Conservation (phyloP, 2,113 vertebrate genomes). For the Ploceus nigricollis region DNA sequence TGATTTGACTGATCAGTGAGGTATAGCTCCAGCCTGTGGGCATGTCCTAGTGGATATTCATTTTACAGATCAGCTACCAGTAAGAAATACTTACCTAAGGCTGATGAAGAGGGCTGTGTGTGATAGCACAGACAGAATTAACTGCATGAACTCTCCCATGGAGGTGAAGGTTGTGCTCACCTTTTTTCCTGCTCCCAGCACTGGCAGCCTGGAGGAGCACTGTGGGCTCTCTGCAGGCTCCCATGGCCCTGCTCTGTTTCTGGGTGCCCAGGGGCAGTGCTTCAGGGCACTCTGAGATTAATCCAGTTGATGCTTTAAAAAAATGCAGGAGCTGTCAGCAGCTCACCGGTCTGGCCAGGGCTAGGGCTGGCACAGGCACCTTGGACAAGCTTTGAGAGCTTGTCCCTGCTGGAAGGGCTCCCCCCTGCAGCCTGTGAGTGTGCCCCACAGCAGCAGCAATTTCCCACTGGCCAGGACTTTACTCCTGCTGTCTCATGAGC, state of each 20-base stretch:
- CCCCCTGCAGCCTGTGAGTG: neutral
- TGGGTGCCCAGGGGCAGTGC: accelerated
- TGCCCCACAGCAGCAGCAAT: neutral
- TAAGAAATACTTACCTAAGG: neutral
- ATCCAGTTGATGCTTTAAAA: neutral
- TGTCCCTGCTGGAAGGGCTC: neutral
- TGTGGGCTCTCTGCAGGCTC: neutral
- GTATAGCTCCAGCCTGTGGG: neutral
- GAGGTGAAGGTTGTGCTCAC: neutral
- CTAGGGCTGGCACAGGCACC: neutral
- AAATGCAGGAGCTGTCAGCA: neutral
- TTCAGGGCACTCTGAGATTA: neutral
- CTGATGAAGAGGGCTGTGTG: neutral
- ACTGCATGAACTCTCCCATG: neutral
- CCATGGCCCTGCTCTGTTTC: accelerated
- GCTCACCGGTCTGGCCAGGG: neutral
- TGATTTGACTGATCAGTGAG: neutral
- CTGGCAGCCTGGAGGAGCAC: neutral
- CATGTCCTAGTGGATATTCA: neutral
- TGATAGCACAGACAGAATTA: neutral
- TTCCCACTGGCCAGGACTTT: neutral
- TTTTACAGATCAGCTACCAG: neutral
- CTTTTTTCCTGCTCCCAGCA: neutral
- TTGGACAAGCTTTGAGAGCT: neutral
- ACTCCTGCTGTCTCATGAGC: neutral